Base-by-base conservation (phyloP, 2,797 vertebrate species). In the Lutjanus argentimaculatus region DNA sequence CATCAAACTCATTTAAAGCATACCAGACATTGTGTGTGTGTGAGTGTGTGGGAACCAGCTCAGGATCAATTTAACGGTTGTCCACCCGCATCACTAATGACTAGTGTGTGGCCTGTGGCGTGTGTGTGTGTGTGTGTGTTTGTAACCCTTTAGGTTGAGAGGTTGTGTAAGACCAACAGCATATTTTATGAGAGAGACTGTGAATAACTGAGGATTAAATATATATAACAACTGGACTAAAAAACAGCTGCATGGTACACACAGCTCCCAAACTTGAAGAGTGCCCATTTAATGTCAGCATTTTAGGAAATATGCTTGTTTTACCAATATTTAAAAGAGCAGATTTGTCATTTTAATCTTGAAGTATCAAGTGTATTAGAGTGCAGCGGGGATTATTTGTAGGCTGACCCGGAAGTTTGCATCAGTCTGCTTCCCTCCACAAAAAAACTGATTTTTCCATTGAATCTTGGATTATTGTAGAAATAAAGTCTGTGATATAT, bases 61-160 rank as follows among this genome's bases (percentile, higher is more conserved):
- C 59, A 19, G 65, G 51, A 67, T 36, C 75, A 74, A 70, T 85
- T 86, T 80, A 63, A 68, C 16, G 79, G 51, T 46, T 82, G 85
- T 88, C 79, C 53, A 74, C 64, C 57, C 19, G 21, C 67, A 82
- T 87, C 75, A 30, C 72, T 87, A 75, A 72, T 70, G 61, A 82
- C 72, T 59, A 68, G 48, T 59, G 72, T 74, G 68, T 84, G 87
- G 79, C 75, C 73, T 79, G 69, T 45, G 30, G 17, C 36, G 45
- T 17, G 7, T 63, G 22, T 42, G 52, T 53, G 25, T 72, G 14
- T 56, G 69, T 67, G 53, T 68, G n/a, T 64, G 40, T 76, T 9
- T 71, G 55, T 63, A 61, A 36, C 7, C 42, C 15, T 62, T 6
- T 30, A 45, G 59, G 70, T 58, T 65, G 40, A 61, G 56, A 79